Conservation (phyloP, 64 coral and sea anemone genomes). For the Dendrophyllia cribrosa region DNA sequence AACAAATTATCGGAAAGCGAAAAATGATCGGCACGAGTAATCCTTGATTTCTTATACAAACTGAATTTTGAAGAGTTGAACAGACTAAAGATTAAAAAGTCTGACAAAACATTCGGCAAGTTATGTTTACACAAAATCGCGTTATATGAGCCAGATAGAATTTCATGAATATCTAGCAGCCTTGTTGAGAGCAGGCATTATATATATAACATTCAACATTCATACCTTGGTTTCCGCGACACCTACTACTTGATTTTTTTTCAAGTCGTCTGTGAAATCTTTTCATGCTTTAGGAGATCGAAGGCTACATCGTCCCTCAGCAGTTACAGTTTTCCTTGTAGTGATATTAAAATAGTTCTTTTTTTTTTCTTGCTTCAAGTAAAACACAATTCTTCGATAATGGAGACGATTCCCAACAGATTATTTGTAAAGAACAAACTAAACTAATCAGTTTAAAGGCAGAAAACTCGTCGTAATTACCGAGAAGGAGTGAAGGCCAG, state of each 20-base stretch:
- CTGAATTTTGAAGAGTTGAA: conserved; percentile 46
- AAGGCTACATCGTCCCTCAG: too few species aligned
- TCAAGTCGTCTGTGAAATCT: conserved; percentile 11
- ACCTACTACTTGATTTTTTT: conserved; percentile 2
- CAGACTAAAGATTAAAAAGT: conserved; percentile 32
- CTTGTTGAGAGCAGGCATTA: not conserved
- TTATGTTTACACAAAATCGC: conserved; percentile 10
- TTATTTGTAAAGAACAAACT: too few species aligned
- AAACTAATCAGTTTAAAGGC: not conserved
- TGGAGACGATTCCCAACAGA: too few species aligned
- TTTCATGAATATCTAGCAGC: not conserved
- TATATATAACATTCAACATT: not conserved
- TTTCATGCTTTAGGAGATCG: conserved; percentile 5
- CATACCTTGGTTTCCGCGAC: conserved; percentile 8
- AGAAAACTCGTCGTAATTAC: not conserved
- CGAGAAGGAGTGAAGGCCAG: not conserved
- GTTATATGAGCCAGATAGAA: conserved; percentile 6
- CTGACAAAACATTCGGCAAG: conserved; percentile 12
- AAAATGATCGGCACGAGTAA: conserved; percentile 32
- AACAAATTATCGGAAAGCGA: conserved; percentile 8
- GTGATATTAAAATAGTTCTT: not conserved
- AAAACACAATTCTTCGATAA: too few species aligned
- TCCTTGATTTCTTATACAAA: conserved; percentile 42
- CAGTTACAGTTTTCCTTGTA: not conserved
- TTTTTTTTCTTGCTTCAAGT: too few species aligned